A percentile compares a stretch with the other conserved stretches of the same genome.
phyloP scores from a whole-genome alignment of 2,888 invertebrate genomes.

The Periphyllus acericola region DNA sequence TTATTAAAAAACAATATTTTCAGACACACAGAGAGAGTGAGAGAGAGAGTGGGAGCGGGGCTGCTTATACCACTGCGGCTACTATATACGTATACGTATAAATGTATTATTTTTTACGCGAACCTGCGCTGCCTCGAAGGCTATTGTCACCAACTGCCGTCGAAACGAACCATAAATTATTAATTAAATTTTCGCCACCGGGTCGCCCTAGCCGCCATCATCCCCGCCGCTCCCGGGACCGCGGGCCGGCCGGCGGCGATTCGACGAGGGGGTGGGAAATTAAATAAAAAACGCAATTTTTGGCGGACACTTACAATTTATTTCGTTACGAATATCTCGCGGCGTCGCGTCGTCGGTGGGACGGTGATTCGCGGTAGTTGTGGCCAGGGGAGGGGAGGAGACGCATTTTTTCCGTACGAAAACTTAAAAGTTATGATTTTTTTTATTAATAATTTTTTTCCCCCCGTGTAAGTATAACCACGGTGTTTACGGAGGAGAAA shows the following conservation, averaged over 20 bases:
- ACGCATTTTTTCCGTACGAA: background rate
- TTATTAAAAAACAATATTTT: conserved; percentile 52
- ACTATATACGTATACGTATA: too few relatives aligned
- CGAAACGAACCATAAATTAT: conserved; percentile 56
- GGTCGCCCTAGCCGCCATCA: too few relatives aligned
- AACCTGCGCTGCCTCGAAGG: background rate
- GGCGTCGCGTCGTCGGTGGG: background rate
- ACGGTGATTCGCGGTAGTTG: background rate
- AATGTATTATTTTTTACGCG: background rate
- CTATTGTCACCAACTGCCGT: conserved; percentile 53
- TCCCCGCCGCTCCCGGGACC: background rate
- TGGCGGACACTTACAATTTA: conserved; percentile 45
- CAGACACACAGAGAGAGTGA: too few relatives aligned
- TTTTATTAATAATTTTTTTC: conserved; percentile 15
- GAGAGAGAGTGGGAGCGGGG: too few relatives aligned
- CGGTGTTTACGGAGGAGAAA: background rate
- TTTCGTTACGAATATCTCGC: conserved; percentile 20
- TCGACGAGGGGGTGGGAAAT: background rate
- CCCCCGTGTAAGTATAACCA: background rate
- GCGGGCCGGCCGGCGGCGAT: background rate
- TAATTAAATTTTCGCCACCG: conserved; percentile 45
- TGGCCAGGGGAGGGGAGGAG: background rate
- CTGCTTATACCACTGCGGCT: too few relatives aligned
- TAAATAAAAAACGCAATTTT: conserved; percentile 39
- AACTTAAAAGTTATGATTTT: conserved; percentile 40